These are phyloP conservation scores for Enteromius anoplus DNA, from an alignment of 2,797 vertebrate species.

Conservation along the genomic window DNA sequence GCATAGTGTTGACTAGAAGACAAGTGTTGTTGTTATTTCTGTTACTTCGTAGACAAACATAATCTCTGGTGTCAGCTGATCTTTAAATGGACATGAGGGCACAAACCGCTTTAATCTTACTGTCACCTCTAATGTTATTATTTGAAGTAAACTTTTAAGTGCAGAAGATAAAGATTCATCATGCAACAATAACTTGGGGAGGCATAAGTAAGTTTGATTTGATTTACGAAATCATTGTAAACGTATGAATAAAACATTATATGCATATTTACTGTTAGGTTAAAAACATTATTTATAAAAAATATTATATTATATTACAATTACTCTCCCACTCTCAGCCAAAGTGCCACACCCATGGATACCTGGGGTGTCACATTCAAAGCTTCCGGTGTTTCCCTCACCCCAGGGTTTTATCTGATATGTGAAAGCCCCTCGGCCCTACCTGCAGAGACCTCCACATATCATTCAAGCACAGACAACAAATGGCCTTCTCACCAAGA, in stretches of 20 bases:
- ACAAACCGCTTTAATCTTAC: background rate
- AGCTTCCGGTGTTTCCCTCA: background rate
- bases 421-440: background rate
- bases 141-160: background rate
- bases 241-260: too few relatives aligned
- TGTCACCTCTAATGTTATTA: background rate
- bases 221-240: background rate
- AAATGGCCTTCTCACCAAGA: background rate
- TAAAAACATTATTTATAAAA: too few relatives aligned
- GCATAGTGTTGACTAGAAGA: background rate
- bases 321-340: background rate
- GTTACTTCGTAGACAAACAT: background rate
- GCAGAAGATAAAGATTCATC: too few relatives aligned
- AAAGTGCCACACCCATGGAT: background rate
- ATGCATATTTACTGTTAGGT: too few relatives aligned
- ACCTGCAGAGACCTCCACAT: background rate
- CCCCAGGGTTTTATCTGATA: background rate
- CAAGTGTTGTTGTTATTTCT: background rate
- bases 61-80: background rate
- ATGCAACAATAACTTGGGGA: background rate
- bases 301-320: too few relatives aligned
- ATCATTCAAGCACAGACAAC: background rate
- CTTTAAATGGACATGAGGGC: background rate
- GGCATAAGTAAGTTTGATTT: too few relatives aligned
- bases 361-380: background rate